phyloP scores from a whole-genome alignment of 2,888 invertebrate genomes.

The Fabriciana adippe region DNA sequence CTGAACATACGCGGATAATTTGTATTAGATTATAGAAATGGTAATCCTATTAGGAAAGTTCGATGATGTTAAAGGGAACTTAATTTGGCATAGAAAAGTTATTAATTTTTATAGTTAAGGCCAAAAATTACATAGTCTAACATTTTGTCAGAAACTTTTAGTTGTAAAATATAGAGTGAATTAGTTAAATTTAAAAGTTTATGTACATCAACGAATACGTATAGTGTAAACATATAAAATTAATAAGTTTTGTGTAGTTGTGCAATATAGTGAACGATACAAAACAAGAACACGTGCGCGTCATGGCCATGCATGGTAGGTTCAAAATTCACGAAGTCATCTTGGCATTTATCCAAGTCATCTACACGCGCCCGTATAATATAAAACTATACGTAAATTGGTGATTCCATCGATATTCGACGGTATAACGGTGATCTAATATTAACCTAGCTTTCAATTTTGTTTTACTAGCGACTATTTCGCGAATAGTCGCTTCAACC shows the following conservation, averaged over 20 bases:
- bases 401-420: constrained; percentile 9
- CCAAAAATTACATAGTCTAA: too few relatives aligned
- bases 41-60: constrained; percentile 16
- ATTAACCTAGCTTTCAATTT: constrained; percentile 10
- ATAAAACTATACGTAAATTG: constrained; percentile 28
- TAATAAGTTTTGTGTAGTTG: background rate
- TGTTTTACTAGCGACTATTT: background rate
- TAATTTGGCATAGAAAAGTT: background rate
- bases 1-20: constrained; percentile 7
- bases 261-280: constrained; percentile 3
- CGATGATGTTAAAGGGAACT: background rate
- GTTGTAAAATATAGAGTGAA: too few relatives aligned
- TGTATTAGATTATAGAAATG: constrained; percentile 19
- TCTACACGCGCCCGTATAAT: constrained; percentile 24
- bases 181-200: too few relatives aligned
- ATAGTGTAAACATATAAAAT: background rate
- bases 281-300: constrained; percentile 23
- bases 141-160: too few relatives aligned
- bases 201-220: background rate
- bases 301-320: constrained; percentile 12
- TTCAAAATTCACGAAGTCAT: constrained; percentile 20
- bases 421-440: constrained; percentile 3
- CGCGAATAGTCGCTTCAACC: background rate
- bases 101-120: too few relatives aligned
- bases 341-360: constrained; percentile 27